Base-by-base conservation (phyloP, 2,797 vertebrate species). In the Myotis planiceps region DNA sequence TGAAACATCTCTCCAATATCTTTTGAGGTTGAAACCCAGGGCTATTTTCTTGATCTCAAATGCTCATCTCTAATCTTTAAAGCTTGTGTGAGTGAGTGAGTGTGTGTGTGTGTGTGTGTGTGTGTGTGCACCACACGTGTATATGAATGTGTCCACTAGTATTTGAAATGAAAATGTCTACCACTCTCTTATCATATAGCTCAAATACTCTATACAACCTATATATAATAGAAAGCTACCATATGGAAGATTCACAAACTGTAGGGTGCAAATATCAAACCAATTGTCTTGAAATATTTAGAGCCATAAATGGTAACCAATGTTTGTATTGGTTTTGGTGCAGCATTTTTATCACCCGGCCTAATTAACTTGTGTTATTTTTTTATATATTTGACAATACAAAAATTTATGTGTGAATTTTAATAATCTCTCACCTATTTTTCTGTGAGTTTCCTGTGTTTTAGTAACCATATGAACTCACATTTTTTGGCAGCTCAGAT, bases 151-250 rank as follows among this genome's bases (percentile, higher is more conserved):
- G 68, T 60, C 39, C 25, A 32, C 45, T 51, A 81, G 23, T 58
- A 81, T 81, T 86, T 76, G 27, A 89, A 75, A 80, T 89, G 49
- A 68, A 92, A 95, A 74, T 14, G 27, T 85, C 23, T 86, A 45
- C 25, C 25, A 75, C 15, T 49, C 18, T 80, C 10, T 58, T 93
- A 60, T 32, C 5, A 68, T 86, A 27, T 69, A 60, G 63, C 39
- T 74, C 32, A 86, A 86, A 86, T 79, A 65, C 32, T 23, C 6
- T 37, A 68, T 37, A 37, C 12, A 74, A 27, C 27, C 4, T 87
- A 21, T 25, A 23, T 29, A 29, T 49, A 82, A 55, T 60, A 39
- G 19, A 71, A 91, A 53, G 47, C 37, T 23, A 53, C 34, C 32
- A 72, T 39, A 49, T 88, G 63, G 69, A 88, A 76, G 51, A 78